Conservation (phyloP, 1,140 invertebrate species). For the Melipona quadrifasciata region DNA sequence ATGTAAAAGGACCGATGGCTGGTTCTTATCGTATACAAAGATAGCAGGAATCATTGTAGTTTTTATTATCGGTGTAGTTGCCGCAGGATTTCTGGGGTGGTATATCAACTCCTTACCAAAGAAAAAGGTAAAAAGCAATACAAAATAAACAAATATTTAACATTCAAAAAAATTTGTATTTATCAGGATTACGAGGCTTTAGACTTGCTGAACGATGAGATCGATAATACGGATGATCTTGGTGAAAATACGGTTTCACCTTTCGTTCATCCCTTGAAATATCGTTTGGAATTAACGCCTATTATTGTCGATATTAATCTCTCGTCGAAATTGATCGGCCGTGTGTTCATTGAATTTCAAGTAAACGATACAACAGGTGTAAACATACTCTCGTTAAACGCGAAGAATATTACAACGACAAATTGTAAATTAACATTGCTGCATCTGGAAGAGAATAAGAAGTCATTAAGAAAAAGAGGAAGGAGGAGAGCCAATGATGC, state of each 20-base stretch:
- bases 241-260: slow-evolving; percentile 55
- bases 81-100: slow-evolving; percentile 70
- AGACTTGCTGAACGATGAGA: slow-evolving; percentile 59
- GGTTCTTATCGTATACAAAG: slow-evolving; percentile 74
- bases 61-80: slow-evolving; percentile 65
- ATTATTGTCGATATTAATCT: slow-evolving; percentile 54
- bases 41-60: slow-evolving; percentile 64
- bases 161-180: background rate
- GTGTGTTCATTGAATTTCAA: slow-evolving; percentile 65
- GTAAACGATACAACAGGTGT: slow-evolving; percentile 55
- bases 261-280: slow-evolving; percentile 65
- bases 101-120: slow-evolving; percentile 64
- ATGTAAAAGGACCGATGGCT: slow-evolving; percentile 71
- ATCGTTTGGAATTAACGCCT: slow-evolving; percentile 66
- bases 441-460: background rate
- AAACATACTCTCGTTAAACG: slow-evolving; percentile 64
- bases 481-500: slow-evolving; percentile 41
- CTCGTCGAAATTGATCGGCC: slow-evolving; percentile 61
- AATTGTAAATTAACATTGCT: slow-evolving; percentile 48
- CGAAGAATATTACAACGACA: slow-evolving; percentile 61
- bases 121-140: slow-evolving; percentile 61
- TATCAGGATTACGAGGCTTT: slow-evolving; percentile 60
- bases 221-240: slow-evolving; percentile 39
- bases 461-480: slow-evolving; percentile 31
- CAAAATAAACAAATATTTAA: background rate